Evolutionary conservation across 37 sponge, comb jelly and placozoan species (phyloP), one percentile per base, ranked within the genome.

Genomic region (Mnemiopsis leidyi): DNA sequence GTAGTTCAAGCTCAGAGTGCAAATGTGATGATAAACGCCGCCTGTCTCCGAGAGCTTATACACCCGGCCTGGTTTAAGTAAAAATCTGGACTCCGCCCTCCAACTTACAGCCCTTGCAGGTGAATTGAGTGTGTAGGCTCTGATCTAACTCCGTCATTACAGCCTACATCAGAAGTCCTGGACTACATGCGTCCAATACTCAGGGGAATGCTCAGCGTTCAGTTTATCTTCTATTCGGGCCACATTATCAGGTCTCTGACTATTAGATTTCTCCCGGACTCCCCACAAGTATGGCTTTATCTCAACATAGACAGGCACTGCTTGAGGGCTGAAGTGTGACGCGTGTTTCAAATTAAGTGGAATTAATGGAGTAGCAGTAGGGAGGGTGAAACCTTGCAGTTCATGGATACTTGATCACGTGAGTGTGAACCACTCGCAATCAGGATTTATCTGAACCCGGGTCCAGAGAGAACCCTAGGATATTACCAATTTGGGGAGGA

Each of bases 151-250:
- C n/a, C n/a, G n/a, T n/a, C n/a, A n/a, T n/a, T n/a, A n/a, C n/a
- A n/a, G n/a, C n/a, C n/a, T n/a, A n/a, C n/a, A n/a, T n/a, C n/a
- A n/a, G n/a, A n/a, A n/a, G n/a, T n/a, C n/a, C n/a, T n/a, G n/a
- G n/a, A n/a, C n/a, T n/a, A n/a, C n/a, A n/a, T n/a, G n/a, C n/a
- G n/a, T 77, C 3, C 20, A 77, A 77, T 77, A 77, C 79, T 77
- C 79, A 77, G 79, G 79, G 79, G 79, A 77, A 77, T 77, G 79
- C 61, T 48, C 61, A 48, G 61, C 61, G 61, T 48, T 48, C 61
- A 48, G 61, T 48, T 48, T 48, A 48, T 13, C 61, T 48, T 48
- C 61, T 48, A 48, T 48, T 48, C 61, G 13, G 13, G 61, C 61
- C 61, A n/a, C n/a, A 48, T 48, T 48, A 48, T 48, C 61, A 48